phyloP scores from a whole-genome alignment of 2,113 vertebrate genomes.

The Spea bombifrons region DNA sequence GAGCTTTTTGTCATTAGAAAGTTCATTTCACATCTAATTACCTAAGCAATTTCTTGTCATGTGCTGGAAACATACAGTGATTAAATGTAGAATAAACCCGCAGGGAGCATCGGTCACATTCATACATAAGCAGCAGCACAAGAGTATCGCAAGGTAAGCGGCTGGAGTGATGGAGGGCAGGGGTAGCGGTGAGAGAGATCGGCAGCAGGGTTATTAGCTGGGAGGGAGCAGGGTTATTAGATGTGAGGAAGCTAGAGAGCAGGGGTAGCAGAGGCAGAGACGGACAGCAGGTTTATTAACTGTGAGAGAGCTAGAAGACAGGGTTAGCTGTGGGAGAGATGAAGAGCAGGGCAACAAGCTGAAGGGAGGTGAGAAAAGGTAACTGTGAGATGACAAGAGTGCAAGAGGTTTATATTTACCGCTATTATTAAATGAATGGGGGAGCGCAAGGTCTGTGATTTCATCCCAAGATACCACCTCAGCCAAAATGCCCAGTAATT shows the following conservation, averaged over 20 bases:
- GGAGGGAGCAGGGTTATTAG: background rate
- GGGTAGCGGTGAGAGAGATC: background rate
- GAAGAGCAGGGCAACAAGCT: too few relatives aligned
- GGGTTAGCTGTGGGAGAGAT: background rate
- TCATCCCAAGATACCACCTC: too few relatives aligned
- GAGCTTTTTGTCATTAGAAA: constrained; percentile 16
- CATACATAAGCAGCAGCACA: background rate
- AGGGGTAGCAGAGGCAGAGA: background rate
- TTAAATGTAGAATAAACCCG: constrained; percentile 22
- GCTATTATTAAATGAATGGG: too few relatives aligned
- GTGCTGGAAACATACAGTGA: constrained; percentile 25
- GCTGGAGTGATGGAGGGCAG: background rate
- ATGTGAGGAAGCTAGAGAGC: background rate
- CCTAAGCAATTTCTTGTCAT: constrained; percentile 30
- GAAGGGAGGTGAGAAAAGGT: too few relatives aligned
- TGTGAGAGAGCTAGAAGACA: background rate
- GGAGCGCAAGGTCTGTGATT: too few relatives aligned
- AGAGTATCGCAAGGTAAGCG: background rate
- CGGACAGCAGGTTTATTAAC: background rate
- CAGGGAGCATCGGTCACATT: constrained; percentile 22
- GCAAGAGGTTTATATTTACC: too few relatives aligned
- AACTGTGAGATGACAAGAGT: too few relatives aligned
- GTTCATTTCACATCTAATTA: constrained; percentile 47
- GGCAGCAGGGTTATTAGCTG: too few relatives aligned
- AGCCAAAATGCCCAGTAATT: too few relatives aligned